A percentile compares a stretch with the other conserved stretches of the same genome.
These are phyloP conservation scores for Stegostoma tigrinum DNA, from an alignment of 2,113 vertebrate genomes.

Conservation along the genomic window DNA sequence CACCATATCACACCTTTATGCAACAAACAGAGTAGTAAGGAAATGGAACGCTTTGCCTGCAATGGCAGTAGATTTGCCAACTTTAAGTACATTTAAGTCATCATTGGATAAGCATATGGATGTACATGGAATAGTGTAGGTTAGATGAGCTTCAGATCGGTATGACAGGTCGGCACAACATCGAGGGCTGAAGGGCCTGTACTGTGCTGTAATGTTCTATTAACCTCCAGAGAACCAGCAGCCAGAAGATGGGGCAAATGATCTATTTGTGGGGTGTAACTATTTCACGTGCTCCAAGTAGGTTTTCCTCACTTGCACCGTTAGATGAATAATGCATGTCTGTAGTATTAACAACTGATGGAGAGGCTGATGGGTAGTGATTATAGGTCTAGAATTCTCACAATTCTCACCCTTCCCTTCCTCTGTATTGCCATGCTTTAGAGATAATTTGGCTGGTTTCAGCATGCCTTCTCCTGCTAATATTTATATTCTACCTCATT, in stretches of 20 bases:
- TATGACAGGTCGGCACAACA: too few species aligned
- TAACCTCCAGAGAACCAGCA: background rate
- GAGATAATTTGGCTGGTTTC: background rate
- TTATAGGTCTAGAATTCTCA: background rate
- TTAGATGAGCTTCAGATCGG: too few species aligned
- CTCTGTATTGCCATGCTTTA: background rate
- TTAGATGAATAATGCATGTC: background rate
- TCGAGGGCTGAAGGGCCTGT: too few species aligned
- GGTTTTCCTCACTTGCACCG: background rate
- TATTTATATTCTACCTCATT: background rate
- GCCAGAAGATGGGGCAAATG: background rate
- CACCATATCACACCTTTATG: too few species aligned
- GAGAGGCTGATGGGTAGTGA: background rate
- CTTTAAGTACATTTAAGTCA: too few species aligned
- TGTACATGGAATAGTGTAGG: too few species aligned
- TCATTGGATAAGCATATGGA: too few species aligned
- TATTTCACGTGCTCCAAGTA: background rate
- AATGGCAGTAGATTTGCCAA: too few species aligned
- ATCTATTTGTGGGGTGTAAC: background rate
- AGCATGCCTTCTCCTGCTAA: background rate
- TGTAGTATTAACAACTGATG: background rate
- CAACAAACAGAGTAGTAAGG: too few species aligned
- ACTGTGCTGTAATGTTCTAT: too few species aligned
- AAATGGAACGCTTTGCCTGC: too few species aligned
- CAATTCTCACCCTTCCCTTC: background rate